Base-by-base conservation (phyloP, 2,888 invertebrate genomes). In the Thecophora atra region DNA sequence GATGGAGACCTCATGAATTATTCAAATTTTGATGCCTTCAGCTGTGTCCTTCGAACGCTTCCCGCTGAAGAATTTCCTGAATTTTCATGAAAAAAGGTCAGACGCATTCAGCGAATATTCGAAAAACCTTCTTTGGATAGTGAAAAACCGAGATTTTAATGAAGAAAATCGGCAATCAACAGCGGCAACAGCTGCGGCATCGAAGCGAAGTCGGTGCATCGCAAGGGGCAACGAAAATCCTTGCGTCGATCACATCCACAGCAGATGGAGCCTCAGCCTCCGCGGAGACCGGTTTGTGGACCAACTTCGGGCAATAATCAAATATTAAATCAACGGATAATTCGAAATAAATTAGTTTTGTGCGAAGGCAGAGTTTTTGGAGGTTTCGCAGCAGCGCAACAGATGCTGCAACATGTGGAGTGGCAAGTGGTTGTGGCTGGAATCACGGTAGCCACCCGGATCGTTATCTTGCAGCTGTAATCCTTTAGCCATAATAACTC, bases 1-100 rank as follows among this genome's bases (percentile, higher is more conserved):
- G 76, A 73, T 76, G 70, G 73, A 75, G 70, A 72, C 74, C 75
- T 47, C 68, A 76, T 78, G 78, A 78, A 78, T 78, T 76, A 76
- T 77, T 77, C 77, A 78, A 74, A 37, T 37, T 8, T 19, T 28
- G 26, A 52, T 13, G 13, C n/a, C 21, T 47, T 44, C 11, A 26
- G 30, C 37, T 62, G 62, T 37, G 19, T 15, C 62, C 37, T 37
- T 54, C 21, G 21, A 21, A 54, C 11, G 54, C 19, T 54, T n/a
- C 3, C 5, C 4, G 54, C 54, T 11, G 0, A 54, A 54, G 21
- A 1, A 37, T 54, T 54, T 54, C 21, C 54, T 21, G 21, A n/a
- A 21, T n/a, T 19, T 11, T 8, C 21, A 21, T 21, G 5, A n/a
- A 19, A 54, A 54, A 54, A 21, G 21, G 21, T 8, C 54, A 54